phyloP scores from a whole-genome alignment of 2,888 invertebrate species.

The Campoplex capitator region DNA sequence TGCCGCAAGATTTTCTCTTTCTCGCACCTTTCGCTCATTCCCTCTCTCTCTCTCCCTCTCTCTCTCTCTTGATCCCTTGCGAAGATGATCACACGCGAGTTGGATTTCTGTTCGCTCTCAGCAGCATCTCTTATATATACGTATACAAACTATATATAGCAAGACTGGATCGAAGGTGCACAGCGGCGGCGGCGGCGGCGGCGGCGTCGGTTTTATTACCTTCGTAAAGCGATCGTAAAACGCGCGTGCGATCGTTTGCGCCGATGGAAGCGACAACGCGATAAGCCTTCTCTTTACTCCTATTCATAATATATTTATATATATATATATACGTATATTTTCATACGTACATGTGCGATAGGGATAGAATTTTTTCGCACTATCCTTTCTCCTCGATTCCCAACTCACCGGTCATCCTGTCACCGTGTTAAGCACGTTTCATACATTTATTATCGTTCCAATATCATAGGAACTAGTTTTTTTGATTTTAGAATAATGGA shows the following conservation, averaged over 20 bases:
- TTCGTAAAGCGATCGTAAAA: constrained; percentile 68
- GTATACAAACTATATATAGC: constrained; percentile 8
- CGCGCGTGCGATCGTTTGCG: constrained; percentile 67
- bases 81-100: constrained; percentile 36
- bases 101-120: constrained; percentile 34
- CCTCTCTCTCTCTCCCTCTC: constrained; percentile 1
- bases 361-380: constrained; percentile 51
- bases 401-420: background rate
- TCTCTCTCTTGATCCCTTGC: background rate
- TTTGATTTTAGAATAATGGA: too few relatives aligned
- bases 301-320: background rate
- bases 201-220: constrained; percentile 68
- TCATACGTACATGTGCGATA: background rate
- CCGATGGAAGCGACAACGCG: constrained; percentile 69
- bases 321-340: background rate
- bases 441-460: too few relatives aligned
- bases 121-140: constrained; percentile 1
- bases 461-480: too few relatives aligned
- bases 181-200: constrained; percentile 61
- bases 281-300: constrained; percentile 57
- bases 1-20: constrained; percentile 2
- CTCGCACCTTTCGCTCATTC: background rate
- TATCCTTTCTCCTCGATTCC: constrained; percentile 21
- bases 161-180: constrained; percentile 56
- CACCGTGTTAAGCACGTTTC: constrained; percentile 30